Conservation (phyloP, 2,888 invertebrate genomes). For the Lepeophtheirus nordmannii region DNA sequence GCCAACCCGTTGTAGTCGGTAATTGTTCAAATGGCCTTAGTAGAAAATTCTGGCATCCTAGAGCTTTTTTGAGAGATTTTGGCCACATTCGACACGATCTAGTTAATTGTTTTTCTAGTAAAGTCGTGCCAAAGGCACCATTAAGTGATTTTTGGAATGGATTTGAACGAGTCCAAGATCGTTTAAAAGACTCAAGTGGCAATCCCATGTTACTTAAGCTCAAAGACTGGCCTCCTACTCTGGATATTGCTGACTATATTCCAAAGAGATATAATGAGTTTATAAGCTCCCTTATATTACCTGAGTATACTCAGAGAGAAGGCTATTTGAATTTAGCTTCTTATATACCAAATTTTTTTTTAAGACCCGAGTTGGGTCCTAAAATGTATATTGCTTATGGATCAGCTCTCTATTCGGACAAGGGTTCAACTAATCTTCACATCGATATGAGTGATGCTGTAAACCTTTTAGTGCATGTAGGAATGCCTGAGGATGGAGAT, state of each 20-base stretch:
- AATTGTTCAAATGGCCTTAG: constrained; percentile 63
- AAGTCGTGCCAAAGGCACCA: constrained; percentile 71
- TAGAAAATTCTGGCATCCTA: constrained; percentile 72
- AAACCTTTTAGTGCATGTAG: constrained; percentile 91
- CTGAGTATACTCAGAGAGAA: constrained; percentile 52
- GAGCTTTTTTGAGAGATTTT: constrained; percentile 75
- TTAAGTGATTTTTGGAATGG: constrained; percentile 94
- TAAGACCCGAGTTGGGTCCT: constrained; percentile 85
- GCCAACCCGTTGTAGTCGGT: constrained; percentile 82
- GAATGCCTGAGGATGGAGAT: constrained; percentile 62
- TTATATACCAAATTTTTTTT: constrained; percentile 44
- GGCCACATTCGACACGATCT: constrained; percentile 81
- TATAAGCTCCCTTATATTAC: constrained; percentile 70
- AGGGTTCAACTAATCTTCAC: constrained; percentile 90
- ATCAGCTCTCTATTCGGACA: constrained; percentile 56
- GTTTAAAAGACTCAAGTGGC: constrained; percentile 59
- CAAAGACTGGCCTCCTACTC: constrained; percentile 94
- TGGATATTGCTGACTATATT: constrained; percentile 72
- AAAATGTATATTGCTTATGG: constrained; percentile 99
- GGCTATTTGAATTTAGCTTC: constrained; percentile 39
- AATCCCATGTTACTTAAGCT: constrained; percentile 71
- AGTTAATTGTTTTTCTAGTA: constrained; percentile 79
- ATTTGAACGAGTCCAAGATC: constrained; percentile 65
- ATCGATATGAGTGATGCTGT: constrained; percentile 93
- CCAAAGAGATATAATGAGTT: constrained; percentile 66